These are phyloP conservation scores for Pachymerium ferrugineum DNA, from an alignment of 2,888 invertebrate genomes.

Conservation along the genomic window DNA sequence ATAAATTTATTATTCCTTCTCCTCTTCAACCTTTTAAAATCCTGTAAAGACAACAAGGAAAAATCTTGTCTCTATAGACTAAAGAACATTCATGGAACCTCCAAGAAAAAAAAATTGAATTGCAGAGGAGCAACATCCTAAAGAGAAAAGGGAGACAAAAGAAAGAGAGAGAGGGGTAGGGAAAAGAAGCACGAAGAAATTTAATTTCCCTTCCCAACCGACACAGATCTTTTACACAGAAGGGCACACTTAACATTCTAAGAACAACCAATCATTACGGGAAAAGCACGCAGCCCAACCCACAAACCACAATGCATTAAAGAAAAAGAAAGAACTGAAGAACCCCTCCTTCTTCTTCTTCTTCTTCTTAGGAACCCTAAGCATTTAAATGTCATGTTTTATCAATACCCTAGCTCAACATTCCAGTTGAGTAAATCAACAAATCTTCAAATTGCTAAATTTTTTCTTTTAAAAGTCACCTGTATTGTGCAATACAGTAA, in stretches of 20 bases:
- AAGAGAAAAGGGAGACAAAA: conserved; percentile 21
- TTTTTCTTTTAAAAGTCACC: too few species aligned
- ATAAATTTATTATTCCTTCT: background rate
- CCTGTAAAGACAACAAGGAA: background rate
- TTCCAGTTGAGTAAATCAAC: too few species aligned
- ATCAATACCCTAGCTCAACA: too few species aligned
- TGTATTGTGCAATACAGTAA: too few species aligned
- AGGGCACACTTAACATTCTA: conserved; percentile 21
- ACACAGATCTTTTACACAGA: conserved; percentile 15
- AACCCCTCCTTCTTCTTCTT: background rate
- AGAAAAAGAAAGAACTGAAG: background rate
- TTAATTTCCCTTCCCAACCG: background rate
- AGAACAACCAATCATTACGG: conserved; percentile 15
- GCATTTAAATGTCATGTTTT: too few species aligned
- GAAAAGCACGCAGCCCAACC: background rate
- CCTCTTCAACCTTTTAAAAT: background rate
- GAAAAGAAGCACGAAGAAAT: background rate
- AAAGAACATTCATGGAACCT: background rate
- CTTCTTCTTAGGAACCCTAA: background rate
- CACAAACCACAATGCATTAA: conserved; percentile 9
- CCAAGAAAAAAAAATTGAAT: background rate
- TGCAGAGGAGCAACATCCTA: background rate
- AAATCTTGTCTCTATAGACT: background rate
- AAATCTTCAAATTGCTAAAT: too few species aligned
- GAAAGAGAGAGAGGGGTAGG: too few species aligned